Conservation (phyloP, 2,888 invertebrate species). For the Ichneumon xanthorius region DNA sequence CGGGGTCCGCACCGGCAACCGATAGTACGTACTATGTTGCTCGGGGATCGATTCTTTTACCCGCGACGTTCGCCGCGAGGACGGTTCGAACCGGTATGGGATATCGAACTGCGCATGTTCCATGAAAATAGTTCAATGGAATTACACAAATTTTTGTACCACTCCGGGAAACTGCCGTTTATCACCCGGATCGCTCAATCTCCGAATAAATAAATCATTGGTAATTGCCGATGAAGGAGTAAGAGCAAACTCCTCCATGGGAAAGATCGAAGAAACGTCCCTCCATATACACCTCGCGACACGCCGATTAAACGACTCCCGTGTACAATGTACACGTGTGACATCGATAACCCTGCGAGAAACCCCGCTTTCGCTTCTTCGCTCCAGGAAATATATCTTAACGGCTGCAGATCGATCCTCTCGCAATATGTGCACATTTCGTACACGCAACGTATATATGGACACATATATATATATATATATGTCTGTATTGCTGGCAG, state of each 20-base stretch:
- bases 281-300: background rate
- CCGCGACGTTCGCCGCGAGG: constrained; percentile 2
- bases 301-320: constrained; percentile 28
- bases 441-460: constrained; percentile 6
- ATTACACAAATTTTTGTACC: background rate
- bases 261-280: constrained; percentile 29
- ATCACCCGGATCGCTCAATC: background rate
- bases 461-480: background rate
- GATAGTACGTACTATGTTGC: background rate
- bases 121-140: constrained; percentile 4
- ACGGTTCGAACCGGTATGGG: constrained; percentile 21
- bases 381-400: constrained; percentile 33
- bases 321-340: background rate
- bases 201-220: background rate
- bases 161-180: background rate
- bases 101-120: background rate
- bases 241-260: background rate
- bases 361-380: constrained; percentile 50
- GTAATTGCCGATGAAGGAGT: background rate
- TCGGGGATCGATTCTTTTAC: constrained; percentile 18
- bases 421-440: constrained; percentile 41
- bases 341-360: constrained; percentile 1
- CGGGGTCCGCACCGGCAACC: background rate
- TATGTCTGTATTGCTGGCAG: background rate
- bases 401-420: constrained; percentile 39